A percentile compares a stretch with the other conserved stretches of the same genome.
These are phyloP conservation scores for Palaemon carinicauda DNA, from an alignment of 1,140 invertebrate species.

Conservation along the genomic window DNA sequence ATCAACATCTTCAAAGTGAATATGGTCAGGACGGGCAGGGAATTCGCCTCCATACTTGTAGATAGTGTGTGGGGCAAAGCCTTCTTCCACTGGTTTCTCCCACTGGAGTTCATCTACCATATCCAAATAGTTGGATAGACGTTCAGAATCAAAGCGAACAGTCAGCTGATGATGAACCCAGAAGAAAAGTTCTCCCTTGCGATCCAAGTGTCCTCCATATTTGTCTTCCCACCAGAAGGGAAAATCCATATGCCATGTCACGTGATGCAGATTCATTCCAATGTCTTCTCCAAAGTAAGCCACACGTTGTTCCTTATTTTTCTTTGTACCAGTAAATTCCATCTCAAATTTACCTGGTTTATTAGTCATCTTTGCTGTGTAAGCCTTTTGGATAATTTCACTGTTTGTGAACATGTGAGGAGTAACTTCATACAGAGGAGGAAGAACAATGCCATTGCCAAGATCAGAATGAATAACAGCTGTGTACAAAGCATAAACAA, in stretches of 20 bases:
- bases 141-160: slow-evolving; percentile 68
- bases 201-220: slow-evolving; percentile 48
- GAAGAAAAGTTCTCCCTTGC: slow-evolving; percentile 65
- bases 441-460: slow-evolving; percentile 63
- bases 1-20: slow-evolving; percentile 34
- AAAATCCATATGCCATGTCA: slow-evolving; percentile 67
- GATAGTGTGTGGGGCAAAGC: slow-evolving; percentile 73
- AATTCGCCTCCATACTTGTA: slow-evolving; percentile 73
- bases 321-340: slow-evolving; percentile 57
- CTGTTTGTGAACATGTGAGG: slow-evolving; percentile 67
- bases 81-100: slow-evolving; percentile 66
- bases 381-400: slow-evolving; percentile 61
- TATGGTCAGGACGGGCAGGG: slow-evolving; percentile 69
- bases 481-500: slow-evolving; percentile 42
- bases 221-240: slow-evolving; percentile 68
- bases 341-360: slow-evolving; percentile 60
- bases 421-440: slow-evolving; percentile 74
- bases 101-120: slow-evolving; percentile 65
- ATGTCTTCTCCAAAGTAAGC: slow-evolving; percentile 74
- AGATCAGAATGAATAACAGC: slow-evolving; percentile 41
- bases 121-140: slow-evolving; percentile 66
- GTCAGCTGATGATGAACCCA: slow-evolving; percentile 69
- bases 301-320: slow-evolving; percentile 66
- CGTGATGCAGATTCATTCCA: slow-evolving; percentile 77
- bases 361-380: slow-evolving; percentile 63